A percentile compares a stretch with the other conserved stretches of the same genome.
Evolutionary conservation across 2,113 vertebrate genomes (phyloP).

Genomic region (Stercorarius parasiticus): DNA sequence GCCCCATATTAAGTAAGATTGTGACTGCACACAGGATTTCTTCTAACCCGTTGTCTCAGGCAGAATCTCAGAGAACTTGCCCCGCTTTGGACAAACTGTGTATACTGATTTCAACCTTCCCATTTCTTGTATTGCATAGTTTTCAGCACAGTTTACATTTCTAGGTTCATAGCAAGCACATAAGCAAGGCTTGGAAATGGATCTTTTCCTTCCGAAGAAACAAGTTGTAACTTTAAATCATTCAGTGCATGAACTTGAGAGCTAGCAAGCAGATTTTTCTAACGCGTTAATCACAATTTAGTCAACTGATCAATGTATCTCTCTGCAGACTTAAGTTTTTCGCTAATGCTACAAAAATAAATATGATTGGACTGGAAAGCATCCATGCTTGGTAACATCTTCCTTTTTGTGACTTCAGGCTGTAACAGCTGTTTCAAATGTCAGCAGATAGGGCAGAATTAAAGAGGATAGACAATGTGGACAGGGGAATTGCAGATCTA

Average conservation of each 20-base stretch:
- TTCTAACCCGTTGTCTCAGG: neutral
- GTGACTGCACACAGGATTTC: neutral
- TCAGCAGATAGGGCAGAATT: conserved; percentile 50
- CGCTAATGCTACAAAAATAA: conserved; percentile 1
- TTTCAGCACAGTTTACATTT: neutral
- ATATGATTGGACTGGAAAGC: conserved; percentile 17
- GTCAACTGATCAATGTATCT: neutral
- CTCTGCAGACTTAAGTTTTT: neutral
- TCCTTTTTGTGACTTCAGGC: conserved; percentile 12
- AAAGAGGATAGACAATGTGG: conserved; percentile 23
- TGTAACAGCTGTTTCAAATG: conserved; percentile 60
- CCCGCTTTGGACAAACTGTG: neutral
- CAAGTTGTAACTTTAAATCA: neutral
- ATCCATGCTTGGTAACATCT: conserved; percentile 12
- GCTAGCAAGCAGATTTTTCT: neutral
- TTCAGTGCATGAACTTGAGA: neutral
- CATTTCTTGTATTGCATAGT: neutral
- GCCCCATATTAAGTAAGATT: neutral
- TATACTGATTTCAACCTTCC: neutral
- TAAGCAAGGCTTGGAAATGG: neutral
- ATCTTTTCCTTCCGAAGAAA: neutral
- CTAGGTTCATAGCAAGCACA: neutral
- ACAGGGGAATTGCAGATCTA: conserved; percentile 31
- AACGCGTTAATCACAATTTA: neutral
- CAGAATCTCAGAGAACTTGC: neutral